Conservation (phyloP, 2,113 vertebrate genomes). For the Oenanthe melanoleuca region DNA sequence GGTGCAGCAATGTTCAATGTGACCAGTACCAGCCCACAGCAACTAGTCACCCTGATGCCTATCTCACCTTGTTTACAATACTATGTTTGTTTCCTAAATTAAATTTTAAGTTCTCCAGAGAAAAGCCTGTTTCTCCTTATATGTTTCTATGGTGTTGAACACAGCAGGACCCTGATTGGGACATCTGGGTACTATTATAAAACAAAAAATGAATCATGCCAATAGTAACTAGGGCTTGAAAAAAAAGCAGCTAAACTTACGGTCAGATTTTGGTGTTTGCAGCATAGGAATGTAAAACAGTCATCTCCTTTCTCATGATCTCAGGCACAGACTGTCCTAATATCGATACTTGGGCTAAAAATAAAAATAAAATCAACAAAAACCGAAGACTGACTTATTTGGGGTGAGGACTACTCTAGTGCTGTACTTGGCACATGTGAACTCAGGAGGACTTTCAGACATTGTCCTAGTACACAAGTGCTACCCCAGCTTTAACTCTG, state of each 20-base stretch:
- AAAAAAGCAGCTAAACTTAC: not conserved
- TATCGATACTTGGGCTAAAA: not conserved
- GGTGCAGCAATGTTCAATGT: not conserved
- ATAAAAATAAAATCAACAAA: not conserved
- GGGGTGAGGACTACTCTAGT: not conserved
- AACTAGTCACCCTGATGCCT: not conserved
- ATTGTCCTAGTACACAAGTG: not conserved
- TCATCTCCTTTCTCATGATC: not conserved
- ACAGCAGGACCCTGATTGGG: not conserved
- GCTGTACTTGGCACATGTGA: not conserved
- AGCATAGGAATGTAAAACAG: not conserved
- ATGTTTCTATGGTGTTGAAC: not conserved
- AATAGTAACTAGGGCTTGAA: not conserved
- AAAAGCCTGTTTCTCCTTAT: slow-evolving; percentile 7
- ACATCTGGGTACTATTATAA: slow-evolving; percentile 49
- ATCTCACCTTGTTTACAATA: not conserved
- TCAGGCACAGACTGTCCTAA: not conserved
- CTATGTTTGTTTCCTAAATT: not conserved
- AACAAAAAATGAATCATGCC: slow-evolving; percentile 39
- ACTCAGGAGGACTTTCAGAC: not conserved
- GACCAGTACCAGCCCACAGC: not conserved
- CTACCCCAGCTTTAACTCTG: not conserved
- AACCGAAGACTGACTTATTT: not conserved
- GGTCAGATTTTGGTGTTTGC: not conserved
- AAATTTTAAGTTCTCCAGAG: not conserved